Base-by-base conservation (phyloP, 2,797 vertebrate species). In the Eulemur rubriventer region DNA sequence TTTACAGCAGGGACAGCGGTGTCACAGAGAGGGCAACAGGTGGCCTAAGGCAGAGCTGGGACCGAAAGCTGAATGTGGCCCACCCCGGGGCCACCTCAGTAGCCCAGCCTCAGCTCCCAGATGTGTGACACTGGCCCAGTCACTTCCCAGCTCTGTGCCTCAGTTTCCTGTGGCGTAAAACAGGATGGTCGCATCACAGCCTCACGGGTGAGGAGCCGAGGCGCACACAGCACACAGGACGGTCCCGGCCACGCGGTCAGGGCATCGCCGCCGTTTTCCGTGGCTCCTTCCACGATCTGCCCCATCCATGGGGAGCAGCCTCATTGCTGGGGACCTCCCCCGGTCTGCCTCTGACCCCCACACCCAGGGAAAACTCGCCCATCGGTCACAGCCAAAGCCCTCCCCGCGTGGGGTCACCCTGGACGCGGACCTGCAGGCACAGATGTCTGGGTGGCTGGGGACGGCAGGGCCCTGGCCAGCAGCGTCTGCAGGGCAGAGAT, bases 401-500 rank as follows among this genome's bases (percentile, higher is more conserved):
- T n/a, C 41, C 67, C 7, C 7, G 38, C 72, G 1, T 6, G 6
- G 7, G 9, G 65, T 38, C 67, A 26, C 59, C 41, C 63, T 41
- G 52, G 50, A 79, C 20, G 28, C 0, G 85, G 95, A 92, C 73
- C 94, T 96, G 89, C 96, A 94, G 91, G 89, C 84, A 65, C 38
- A 9, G 50, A 92, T 48, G 88, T 96, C 95, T 18, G 1, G 96
- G 94, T 95, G 30, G 4, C 59, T 1, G 30, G 85, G 97, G 97
- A 96, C 50, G 67, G 91, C 13, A 38, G 96, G 95, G 70, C 94
- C 89, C 3, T 26, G 4, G 96, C 33, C 0, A 30, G 92, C 95
- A 85, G 96, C 89, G 98, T 95, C 98, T 99, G 99, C 80, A 24
- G 97, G 78, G 97, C 95, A 50, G 95, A 98, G 99, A 99, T 99